These are phyloP conservation scores for Pegoplata infirma DNA, from an alignment of 2,888 invertebrate genomes.

Conservation along the genomic window DNA sequence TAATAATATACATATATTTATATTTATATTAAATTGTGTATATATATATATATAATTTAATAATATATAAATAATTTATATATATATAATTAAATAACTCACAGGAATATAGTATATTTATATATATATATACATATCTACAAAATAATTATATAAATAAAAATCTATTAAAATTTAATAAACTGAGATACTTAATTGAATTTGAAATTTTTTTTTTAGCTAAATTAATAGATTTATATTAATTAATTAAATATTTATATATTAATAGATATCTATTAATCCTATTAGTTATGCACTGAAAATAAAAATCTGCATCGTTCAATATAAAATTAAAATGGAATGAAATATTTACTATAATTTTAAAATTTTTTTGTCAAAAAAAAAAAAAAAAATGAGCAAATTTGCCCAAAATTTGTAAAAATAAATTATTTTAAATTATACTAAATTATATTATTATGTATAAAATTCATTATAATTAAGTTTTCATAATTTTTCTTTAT, in stretches of 20 bases:
- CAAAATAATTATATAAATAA: slow-evolving; percentile 48
- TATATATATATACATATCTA: slow-evolving; percentile 67
- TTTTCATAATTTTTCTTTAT: too few species aligned
- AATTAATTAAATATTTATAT: slow-evolving; percentile 49
- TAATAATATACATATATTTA: slow-evolving; percentile 35
- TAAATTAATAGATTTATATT: slow-evolving; percentile 56
- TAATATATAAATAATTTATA: slow-evolving; percentile 27
- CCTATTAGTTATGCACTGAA: not conserved
- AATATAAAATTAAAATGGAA: too few species aligned
- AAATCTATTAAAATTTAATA: slow-evolving; percentile 17
- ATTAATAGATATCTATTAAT: slow-evolving; percentile 25
- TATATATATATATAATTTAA: slow-evolving; percentile 35
- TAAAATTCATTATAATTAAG: too few species aligned
- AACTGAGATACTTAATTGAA: not conserved
- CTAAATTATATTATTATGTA: too few species aligned
- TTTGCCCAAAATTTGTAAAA: too few species aligned
- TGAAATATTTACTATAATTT: too few species aligned
- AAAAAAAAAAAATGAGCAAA: not conserved
- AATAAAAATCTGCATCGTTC: not conserved
- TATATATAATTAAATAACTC: slow-evolving; percentile 8
- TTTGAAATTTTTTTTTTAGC: slow-evolving; percentile 9
- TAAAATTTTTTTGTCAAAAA: not conserved
- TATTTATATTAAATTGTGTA: slow-evolving; percentile 49
- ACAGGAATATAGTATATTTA: not conserved
- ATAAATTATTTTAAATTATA: too few species aligned